Conservation (phyloP, 2,888 invertebrate genomes). For the Zootermopsis nevadensis region DNA sequence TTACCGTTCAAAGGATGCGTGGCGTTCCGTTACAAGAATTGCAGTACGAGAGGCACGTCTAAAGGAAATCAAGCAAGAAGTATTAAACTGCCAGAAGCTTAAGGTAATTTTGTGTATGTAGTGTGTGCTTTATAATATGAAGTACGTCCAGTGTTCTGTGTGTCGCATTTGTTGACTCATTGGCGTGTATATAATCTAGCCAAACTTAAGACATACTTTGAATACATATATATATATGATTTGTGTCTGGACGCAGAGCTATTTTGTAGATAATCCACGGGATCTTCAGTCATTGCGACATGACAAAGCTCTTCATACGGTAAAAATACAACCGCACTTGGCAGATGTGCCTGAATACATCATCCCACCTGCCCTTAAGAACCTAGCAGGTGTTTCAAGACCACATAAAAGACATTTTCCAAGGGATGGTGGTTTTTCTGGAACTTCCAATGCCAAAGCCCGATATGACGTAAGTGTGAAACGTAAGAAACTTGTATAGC, state of each 20-base stretch:
- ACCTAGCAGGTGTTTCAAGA: conserved; percentile 67
- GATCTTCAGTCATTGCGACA: conserved; percentile 87
- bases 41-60: conserved; percentile 94
- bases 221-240: not conserved
- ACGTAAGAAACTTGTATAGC: not conserved
- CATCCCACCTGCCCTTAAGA: conserved; percentile 81
- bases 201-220: no score
- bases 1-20: conserved; percentile 94
- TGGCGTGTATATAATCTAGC: no score
- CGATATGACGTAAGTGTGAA: conserved; percentile 63
- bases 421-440: conserved; percentile 50
- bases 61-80: conserved; percentile 94
- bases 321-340: conserved; percentile 85
- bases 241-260: conserved; percentile 69
- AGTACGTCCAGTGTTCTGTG: no score
- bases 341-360: conserved; percentile 94
- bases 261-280: conserved; percentile 91
- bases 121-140: no score
- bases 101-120: conserved; percentile 67
- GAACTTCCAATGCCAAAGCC: conserved; percentile 61
- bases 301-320: conserved; percentile 87
- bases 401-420: conserved; percentile 33
- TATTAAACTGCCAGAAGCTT: conserved; percentile 90
- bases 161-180: no score
- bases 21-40: conserved; percentile 92